These are phyloP conservation scores for Polyploca ridens DNA, from an alignment of 2,888 invertebrate genomes.

Conservation along the genomic window DNA sequence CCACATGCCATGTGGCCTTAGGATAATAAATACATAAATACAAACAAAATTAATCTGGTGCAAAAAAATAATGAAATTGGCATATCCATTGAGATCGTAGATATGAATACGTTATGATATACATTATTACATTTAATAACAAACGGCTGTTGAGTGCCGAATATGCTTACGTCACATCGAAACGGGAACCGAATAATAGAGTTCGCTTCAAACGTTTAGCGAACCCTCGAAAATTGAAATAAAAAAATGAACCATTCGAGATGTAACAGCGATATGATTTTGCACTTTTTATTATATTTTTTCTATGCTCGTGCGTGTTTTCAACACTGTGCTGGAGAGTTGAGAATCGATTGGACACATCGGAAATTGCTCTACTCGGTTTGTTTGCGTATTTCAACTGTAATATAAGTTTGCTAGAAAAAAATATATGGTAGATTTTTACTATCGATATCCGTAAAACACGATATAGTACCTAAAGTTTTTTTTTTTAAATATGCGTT, in stretches of 20 bases:
- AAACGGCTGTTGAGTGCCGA: slow-evolving; percentile 73
- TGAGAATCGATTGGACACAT: slow-evolving; percentile 61
- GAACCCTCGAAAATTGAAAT: slow-evolving; percentile 82
- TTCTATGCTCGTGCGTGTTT: slow-evolving; percentile 68
- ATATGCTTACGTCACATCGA: slow-evolving; percentile 79
- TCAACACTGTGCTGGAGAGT: slow-evolving; percentile 66
- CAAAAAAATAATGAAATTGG: slow-evolving; percentile 64
- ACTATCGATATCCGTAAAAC: neutral
- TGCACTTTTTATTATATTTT: slow-evolving; percentile 73
- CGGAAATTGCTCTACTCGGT: slow-evolving; percentile 35
- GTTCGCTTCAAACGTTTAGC: slow-evolving; percentile 81
- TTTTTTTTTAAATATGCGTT: neutral
- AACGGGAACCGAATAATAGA: slow-evolving; percentile 79
- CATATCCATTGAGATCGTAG: slow-evolving; percentile 78
- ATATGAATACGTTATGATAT: slow-evolving; percentile 82
- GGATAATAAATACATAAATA: slow-evolving; percentile 12
- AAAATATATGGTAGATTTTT: neutral
- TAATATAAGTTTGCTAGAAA: slow-evolving; percentile 8
- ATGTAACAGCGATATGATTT: slow-evolving; percentile 83
- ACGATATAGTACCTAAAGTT: neutral
- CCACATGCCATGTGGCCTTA: neutral
- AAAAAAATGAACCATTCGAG: slow-evolving; percentile 79
- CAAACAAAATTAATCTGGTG: slow-evolving; percentile 35
- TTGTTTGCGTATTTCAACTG: slow-evolving; percentile 23
- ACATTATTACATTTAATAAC: slow-evolving; percentile 81